Conservation (phyloP, 1,140 invertebrate species). For the Microplitis mediator region DNA sequence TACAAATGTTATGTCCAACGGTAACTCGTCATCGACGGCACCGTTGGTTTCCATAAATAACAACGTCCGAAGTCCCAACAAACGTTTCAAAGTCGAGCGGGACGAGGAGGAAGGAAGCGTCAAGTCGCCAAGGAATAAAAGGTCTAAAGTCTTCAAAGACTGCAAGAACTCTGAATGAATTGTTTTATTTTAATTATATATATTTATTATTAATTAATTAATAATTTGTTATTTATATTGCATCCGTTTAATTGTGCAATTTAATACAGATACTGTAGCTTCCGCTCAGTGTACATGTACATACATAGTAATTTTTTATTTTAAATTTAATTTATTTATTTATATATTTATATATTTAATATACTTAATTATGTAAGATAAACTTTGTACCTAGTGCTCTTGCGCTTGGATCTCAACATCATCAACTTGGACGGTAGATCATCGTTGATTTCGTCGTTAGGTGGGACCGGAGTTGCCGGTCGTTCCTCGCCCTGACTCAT, state of each 20-base stretch:
- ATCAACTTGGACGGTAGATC: conserved; percentile 29
- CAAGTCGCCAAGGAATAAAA: neutral
- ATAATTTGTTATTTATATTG: neutral
- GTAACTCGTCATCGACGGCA: neutral
- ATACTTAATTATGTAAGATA: conserved; percentile 39
- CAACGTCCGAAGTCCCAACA: neutral
- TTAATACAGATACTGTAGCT: neutral
- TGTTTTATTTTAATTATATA: neutral
- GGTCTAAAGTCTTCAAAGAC: neutral
- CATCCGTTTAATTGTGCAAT: neutral
- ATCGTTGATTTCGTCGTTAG: conserved; percentile 32
- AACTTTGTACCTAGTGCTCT: conserved; percentile 50
- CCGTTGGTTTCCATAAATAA: neutral
- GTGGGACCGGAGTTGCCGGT: conserved; percentile 37
- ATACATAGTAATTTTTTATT: neutral
- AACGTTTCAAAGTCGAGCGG: neutral
- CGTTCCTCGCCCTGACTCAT: conserved; percentile 39
- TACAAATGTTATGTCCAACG: neutral
- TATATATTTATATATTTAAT: neutral
- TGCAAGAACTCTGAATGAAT: neutral
- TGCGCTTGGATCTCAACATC: conserved; percentile 35
- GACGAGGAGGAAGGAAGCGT: neutral
- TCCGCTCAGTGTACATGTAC: too few relatives aligned
- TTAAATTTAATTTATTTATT: neutral
- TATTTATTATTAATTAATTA: neutral